phyloP scores from a whole-genome alignment of 1,140 invertebrate species.

The Ceratina calcarata region DNA sequence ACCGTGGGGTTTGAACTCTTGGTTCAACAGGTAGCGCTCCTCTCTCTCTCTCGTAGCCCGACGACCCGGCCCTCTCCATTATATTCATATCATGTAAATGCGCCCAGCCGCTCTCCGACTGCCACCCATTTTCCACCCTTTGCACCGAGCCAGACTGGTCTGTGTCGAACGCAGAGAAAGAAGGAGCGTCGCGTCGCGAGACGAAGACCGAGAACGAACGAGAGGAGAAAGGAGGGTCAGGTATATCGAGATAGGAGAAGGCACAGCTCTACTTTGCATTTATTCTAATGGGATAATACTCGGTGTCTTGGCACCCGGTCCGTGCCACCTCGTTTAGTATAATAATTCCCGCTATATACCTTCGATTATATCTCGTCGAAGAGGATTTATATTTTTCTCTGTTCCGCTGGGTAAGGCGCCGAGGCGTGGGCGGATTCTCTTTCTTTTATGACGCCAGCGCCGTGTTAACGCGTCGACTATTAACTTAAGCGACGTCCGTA shows the following conservation, averaged over 20 bases:
- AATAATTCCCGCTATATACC: conserved; percentile 39
- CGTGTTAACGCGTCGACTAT: conserved; percentile 52
- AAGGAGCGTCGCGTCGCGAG: background rate
- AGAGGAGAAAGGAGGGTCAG: background rate
- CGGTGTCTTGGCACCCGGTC: conserved; percentile 51
- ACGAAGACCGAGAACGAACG: background rate
- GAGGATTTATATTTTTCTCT: conserved; percentile 27
- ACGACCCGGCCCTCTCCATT: conserved; percentile 76
- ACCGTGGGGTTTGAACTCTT: conserved; percentile 69
- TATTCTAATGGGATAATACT: conserved; percentile 71
- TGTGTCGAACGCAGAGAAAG: background rate
- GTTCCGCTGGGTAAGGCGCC: background rate
- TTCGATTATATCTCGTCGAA: conserved; percentile 45
- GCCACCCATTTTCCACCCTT: conserved; percentile 64
- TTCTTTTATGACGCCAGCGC: conserved; percentile 42
- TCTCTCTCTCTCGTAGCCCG: conserved; percentile 57
- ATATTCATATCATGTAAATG: conserved; percentile 81
- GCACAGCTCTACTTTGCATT: conserved; percentile 68
- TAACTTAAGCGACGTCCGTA: conserved; percentile 50
- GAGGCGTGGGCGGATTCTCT: conserved; percentile 39
- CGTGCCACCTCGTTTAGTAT: conserved; percentile 49
- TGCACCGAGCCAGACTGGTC: conserved; percentile 40
- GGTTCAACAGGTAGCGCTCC: conserved; percentile 78
- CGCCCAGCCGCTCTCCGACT: conserved; percentile 62
- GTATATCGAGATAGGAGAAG: conserved; percentile 18